Conservation (phyloP, 2,888 invertebrate species). For the Cremastinae sp. region DNA sequence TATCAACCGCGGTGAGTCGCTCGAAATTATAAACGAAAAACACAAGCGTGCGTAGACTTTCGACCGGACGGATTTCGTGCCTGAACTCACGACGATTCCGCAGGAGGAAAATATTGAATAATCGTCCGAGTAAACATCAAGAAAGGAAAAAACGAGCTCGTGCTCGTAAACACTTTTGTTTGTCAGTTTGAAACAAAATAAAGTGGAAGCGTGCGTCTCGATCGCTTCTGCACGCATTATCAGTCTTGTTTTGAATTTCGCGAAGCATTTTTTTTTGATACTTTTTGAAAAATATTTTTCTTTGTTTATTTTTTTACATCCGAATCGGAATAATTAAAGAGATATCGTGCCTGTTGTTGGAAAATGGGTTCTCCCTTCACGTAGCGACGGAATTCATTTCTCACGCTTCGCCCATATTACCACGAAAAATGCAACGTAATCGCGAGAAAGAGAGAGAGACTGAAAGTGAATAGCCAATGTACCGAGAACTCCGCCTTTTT, state of each 20-base stretch:
- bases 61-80: too few relatives aligned
- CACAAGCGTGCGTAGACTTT: too few relatives aligned
- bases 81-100: too few relatives aligned
- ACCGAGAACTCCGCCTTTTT: background rate
- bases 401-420: background rate
- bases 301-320: too few relatives aligned
- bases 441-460: background rate
- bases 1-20: too few relatives aligned
- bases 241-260: too few relatives aligned
- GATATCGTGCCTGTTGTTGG: too few relatives aligned
- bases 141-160: background rate
- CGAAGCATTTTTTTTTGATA: too few relatives aligned
- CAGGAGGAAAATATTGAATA: too few relatives aligned
- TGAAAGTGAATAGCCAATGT: background rate
- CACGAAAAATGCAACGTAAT: constrained; percentile 6
- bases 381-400: background rate
- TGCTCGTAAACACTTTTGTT: constrained; percentile 31
- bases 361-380: background rate
- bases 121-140: background rate
- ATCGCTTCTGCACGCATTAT: background rate
- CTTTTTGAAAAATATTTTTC: too few relatives aligned
- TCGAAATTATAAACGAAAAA: too few relatives aligned
- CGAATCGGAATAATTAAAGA: too few relatives aligned
- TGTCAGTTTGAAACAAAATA: background rate
- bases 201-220: background rate